Base-by-base conservation (phyloP, 92 coral and sea anemone genomes). In the Heteractis magnifica region DNA sequence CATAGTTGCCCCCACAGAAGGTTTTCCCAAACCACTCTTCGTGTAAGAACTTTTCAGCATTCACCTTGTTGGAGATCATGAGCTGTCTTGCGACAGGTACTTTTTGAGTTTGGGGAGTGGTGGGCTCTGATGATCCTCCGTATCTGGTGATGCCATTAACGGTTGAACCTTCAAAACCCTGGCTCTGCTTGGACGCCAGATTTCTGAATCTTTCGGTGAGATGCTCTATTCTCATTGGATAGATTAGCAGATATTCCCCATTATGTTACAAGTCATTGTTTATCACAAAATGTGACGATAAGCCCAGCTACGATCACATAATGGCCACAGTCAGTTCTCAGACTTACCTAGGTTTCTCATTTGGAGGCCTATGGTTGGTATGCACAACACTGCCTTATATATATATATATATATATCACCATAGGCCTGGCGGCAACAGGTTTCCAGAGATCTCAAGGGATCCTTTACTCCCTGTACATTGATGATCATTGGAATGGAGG, bases 221-320 rank as follows among this genome's bases (percentile, higher is more conserved):
- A 88, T 65, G 44, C 58, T 18, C 92, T 83, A 10, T 89, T 85
- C 68, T 15, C 77, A 48, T 58, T 89, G 81, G 89, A 89, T 56
- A 80, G 49, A 18, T 72, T 89, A n/a, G 75, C 49, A 7, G 87
- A 82, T 78, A 79, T 89, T 41, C 34, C 84, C 16, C 48, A 71
- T 18, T 86, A 85, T 79, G 76, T 77, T 75, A 77, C 16, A 82
- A 78, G 16, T 79, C 72, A 14, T 88, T 75, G 15, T 85, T 16
- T 79, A 56, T 79, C 62, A 79, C 89, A 26, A 81, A 62, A 51
- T 85, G 78, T 73, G 83, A 81, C 71, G 83, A 88, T 56, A 85
- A 88, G 79, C 84, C 92, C 14, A 89, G 92, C 11, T 89, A 85
- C 62, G 89, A 85, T 62, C 92, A 89, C 52, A 65, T 89, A n/a